phyloP scores from a whole-genome alignment of 2,797 vertebrate genomes.

The Mormyrus proboscirostris region DNA sequence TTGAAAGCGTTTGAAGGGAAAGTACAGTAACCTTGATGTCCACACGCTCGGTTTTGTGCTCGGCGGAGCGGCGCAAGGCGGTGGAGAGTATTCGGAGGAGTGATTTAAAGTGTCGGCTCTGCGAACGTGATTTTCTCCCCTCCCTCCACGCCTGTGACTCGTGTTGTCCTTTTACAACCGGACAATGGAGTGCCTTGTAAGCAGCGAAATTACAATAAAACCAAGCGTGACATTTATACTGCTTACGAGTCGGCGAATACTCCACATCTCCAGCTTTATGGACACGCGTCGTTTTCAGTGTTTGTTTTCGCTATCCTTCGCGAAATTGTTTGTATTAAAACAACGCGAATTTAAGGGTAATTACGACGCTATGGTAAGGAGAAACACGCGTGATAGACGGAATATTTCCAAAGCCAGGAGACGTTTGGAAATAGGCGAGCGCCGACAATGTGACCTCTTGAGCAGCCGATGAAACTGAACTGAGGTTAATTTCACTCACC shows the following conservation, averaged over 20 bases:
- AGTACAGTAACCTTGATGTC: constrained; percentile 13
- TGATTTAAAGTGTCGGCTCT: constrained; percentile 10
- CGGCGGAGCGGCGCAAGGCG: constrained; percentile 3
- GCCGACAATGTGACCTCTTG: constrained; percentile 12
- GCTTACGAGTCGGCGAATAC: not conserved
- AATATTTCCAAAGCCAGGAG: not conserved
- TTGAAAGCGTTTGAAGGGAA: not conserved
- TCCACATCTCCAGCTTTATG: not conserved
- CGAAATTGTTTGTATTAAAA: not conserved
- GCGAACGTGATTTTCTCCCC: not conserved
- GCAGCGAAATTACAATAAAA: not conserved
- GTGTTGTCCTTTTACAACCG: not conserved
- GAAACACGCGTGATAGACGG: not conserved
- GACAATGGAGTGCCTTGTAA: not conserved
- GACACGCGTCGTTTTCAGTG: not conserved
- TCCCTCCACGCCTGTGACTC: constrained; percentile 11
- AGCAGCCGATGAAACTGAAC: not conserved
- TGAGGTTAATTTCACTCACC: not conserved
- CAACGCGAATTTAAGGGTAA: not conserved
- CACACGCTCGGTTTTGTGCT: not conserved
- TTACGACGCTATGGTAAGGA: not conserved
- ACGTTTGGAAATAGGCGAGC: not conserved
- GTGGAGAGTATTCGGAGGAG: not conserved
- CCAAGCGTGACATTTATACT: not conserved
- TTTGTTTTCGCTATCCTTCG: not conserved